Base-by-base conservation (phyloP, 2,888 invertebrate species). In the Xylota segnis region DNA sequence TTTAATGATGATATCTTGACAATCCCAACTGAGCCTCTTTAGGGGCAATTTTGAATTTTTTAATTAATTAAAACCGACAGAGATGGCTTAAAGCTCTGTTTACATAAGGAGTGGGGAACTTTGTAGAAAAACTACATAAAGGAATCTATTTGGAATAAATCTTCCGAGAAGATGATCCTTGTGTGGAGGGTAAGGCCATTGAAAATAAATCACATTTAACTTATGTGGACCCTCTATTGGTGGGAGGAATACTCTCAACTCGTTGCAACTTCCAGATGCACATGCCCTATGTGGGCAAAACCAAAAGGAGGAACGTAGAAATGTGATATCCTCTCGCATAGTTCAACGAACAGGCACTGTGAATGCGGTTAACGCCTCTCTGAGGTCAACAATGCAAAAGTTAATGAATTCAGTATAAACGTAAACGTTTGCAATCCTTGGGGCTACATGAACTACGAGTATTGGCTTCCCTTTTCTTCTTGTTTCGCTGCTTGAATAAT, bases 201-300 rank as follows among this genome's bases (percentile, higher is more conserved):
- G 10, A 83, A 72, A 88, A 88, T 34, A 89, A 16, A 34, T n/a
- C 66, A 37, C 50, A 14, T 66, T 37, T 40, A 23, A 4, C 4
- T 23, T 16, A 7, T 18, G 34, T 29, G 29, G 43, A 45, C 23
- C 3, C 23, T 23, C 23, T 43, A 70, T 58, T n/a, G 18, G 50
- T 61, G 61, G 74, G 74, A 52, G 74, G 52, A 74, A 54, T 32
- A 40, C 40, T 18, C 18, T 32, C 65, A 63, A 18, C 23, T 9
- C 29, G 16, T 14, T 27, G 43, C 7, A 40, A 12, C 63, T 29
- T 43, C n/a, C n/a, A n/a, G n/a, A n/a, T n/a, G 0, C 10, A 45
- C 34, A 59, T 59, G 5, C 16, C 5, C 9, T 16, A 6, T 40
- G 27, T 23, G 14, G 29, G 61, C 23, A 23, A 14, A 4, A 16